Conservation (phyloP, 2,888 invertebrate genomes). For the Lamellibrachia columna region DNA sequence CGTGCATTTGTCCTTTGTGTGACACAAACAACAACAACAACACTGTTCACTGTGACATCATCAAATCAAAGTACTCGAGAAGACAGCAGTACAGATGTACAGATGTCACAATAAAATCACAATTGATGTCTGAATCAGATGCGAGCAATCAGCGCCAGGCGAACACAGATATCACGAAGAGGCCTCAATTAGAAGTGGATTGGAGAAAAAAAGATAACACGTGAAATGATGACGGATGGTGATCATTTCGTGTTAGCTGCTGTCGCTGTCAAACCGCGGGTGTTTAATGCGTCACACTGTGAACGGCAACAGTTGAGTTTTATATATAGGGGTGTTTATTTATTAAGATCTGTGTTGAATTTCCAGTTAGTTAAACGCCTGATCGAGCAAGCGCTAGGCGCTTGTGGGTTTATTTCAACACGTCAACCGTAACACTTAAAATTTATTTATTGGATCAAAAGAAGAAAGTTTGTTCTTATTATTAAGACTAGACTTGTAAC, state of each 20-base stretch:
- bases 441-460: no score
- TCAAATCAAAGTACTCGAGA: not conserved
- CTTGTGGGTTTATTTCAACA: no score
- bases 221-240: slow-evolving; percentile 1
- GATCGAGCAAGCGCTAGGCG: no score
- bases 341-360: not conserved
- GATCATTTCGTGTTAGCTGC: not conserved
- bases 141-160: not conserved
- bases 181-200: slow-evolving; percentile 11
- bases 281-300: not conserved
- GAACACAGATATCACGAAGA: not conserved
- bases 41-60: not conserved
- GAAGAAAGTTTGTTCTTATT: no score
- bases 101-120: not conserved
- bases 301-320: not conserved
- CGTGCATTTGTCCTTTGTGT: not conserved
- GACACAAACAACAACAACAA: not conserved
- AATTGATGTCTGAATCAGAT: not conserved
- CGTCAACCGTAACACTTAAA: no score
- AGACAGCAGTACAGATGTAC: not conserved
- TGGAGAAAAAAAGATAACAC: not conserved
- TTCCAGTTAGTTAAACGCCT: not conserved
- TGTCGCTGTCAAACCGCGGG: not conserved
- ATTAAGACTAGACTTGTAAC: no score
- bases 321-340: not conserved